Base-by-base conservation (phyloP, 2,888 invertebrate genomes). In the Neoitamus cyanurus region DNA sequence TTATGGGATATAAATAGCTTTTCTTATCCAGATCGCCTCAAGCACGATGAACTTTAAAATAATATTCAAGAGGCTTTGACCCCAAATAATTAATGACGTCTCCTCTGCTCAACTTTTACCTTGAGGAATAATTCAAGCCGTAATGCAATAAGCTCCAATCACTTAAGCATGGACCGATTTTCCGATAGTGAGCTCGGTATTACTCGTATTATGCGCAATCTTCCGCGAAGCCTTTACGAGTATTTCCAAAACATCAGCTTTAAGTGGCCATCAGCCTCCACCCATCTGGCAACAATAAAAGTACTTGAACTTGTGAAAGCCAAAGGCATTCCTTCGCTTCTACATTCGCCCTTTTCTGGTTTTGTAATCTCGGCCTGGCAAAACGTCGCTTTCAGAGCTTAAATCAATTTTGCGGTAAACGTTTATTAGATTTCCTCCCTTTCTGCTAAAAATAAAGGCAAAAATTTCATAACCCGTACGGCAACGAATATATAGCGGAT, bases 221-320 rank as follows among this genome's bases (percentile, higher is more conserved):
- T 58, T 58, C 58, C 58, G 25, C 58, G 20, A 58, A 58, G 58
- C 9, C 58, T 58, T 20, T 58, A 58, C 58, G 58, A 58, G 20
- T 9, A 25, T 58, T 58, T 58, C 58, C 58, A 58, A 58, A 58
- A 58, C 58, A 58, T 58, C 58, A 20, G 58, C 58, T 25, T 58
- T 58, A 58, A 58, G 58, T 58, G 58, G 1, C 58, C 58, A 58
- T 58, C 58, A 58, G 20, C n/a, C 58, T 58, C 58, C 58, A 25
- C 25, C 58, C 58, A 58, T 58, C 58, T 58, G 58, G 58, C 58
- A 58, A 58, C 58, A 58, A 58, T 58, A 58, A 58, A 58, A 58
- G 58, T 58, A 25, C 58, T 58, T 58, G 58, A 58, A 58, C 58
- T 58, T 20, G 13, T 7, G 58, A 58, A 58, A 58, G 58, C 58